A percentile compares a stretch with the other conserved stretches of the same genome.
Evolutionary conservation across 1,140 invertebrate species (phyloP).

Genomic region (Metaphire vulgaris): DNA sequence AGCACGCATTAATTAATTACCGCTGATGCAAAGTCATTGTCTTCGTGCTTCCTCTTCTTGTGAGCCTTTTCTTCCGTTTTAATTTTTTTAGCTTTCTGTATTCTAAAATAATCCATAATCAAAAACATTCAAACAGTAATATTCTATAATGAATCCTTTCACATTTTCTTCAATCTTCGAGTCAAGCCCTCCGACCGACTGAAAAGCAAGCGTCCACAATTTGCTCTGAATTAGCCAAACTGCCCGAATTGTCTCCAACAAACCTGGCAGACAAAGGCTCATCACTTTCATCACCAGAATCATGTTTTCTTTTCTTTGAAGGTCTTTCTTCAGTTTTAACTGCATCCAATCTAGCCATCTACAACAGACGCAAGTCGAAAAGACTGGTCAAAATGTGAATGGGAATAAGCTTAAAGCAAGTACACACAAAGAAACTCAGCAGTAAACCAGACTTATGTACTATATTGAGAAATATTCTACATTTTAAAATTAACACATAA

Average conservation of each 20-base stretch:
- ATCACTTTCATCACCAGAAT: slow-evolving; percentile 60
- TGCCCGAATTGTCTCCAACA: too few species aligned
- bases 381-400: background rate
- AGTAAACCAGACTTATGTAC: too few species aligned
- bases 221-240: too few species aligned
- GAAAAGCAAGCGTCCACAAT: too few species aligned
- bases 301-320: background rate
- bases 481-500: too few species aligned
- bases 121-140: background rate
- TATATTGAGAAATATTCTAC: too few species aligned
- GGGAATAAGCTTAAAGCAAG: too few species aligned
- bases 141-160: too few species aligned
- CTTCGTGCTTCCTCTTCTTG: slow-evolving; percentile 52
- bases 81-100: slow-evolving; percentile 63
- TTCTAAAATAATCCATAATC: slow-evolving; percentile 42
- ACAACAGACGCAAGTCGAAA: background rate
- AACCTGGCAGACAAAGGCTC: slow-evolving; percentile 63
- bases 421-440: too few species aligned
- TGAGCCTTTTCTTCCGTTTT: slow-evolving; percentile 58
- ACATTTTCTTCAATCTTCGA: too few species aligned
- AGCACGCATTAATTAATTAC: slow-evolving; percentile 15
- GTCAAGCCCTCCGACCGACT: too few species aligned
- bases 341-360: background rate
- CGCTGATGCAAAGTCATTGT: slow-evolving; percentile 34
- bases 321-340: background rate